Evolutionary conservation across 2,797 vertebrate genomes (phyloP), one percentile per base, ranked within the genome.

Genomic region (Tokudaia tokunoshimensis): DNA sequence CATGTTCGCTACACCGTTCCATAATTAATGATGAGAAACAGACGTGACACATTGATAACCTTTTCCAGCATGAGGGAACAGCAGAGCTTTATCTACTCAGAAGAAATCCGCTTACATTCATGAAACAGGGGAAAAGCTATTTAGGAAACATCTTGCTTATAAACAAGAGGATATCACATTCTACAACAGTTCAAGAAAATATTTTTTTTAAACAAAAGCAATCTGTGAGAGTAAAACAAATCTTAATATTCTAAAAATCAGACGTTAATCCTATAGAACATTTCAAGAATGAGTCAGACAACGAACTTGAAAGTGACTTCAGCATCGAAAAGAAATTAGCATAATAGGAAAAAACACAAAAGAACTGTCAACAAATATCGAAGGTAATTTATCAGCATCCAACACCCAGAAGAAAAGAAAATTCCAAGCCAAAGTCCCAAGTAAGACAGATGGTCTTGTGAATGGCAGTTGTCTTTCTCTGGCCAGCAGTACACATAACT

Each of bases 261-360:
- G 50, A 55, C 5, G 34, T 44, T 7, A 12, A 14, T 50, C 61
- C 52, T 57, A 59, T 3, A 90, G n/a, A 78, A 80, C 57, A 76
- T 59, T 81, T 75, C 26, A 61, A 79, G 44, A 87, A 67, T 83
- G 85, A 92, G 72, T 75, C 70, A 88, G 78, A 95, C 6, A 63
- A n/a, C 44, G 67, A 88, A 55, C 29, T 81, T 81, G 79, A 65
- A 63, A 82, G 47, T 52, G 78, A 44, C 44, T 34, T 84, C 24
- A 91, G 19, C 65, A 88, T 57, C 76, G 34, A 47, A 31, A 88
- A 81, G 14, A 70, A 88, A 93, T 83, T 57, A 63, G 34, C 37
- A 82, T 80, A 65, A 76, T 37, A 29, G 50, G 88, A 95, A 94
- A 94, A 96, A 94, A 41, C 55, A 52, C 4, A 17, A 94, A 11